phyloP scores from a whole-genome alignment of 2,888 invertebrate species.

The Pachycephus smyrnensis region DNA sequence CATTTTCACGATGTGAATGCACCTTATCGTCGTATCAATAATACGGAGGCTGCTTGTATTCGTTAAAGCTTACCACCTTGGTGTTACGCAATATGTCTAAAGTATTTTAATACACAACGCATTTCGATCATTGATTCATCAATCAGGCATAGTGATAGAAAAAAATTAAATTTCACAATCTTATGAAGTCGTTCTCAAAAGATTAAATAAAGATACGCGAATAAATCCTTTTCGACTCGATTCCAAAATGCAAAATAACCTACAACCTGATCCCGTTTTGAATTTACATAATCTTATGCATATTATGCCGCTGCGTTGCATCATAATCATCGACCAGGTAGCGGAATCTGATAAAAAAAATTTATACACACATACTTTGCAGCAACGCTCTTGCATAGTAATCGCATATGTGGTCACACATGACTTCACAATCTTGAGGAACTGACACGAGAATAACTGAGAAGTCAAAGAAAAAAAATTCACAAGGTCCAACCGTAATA shows the following conservation, averaged over 20 bases:
- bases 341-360: neutral
- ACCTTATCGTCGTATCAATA: neutral
- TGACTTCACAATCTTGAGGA: neutral
- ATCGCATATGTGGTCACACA: neutral
- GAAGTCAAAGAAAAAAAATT: constrained; percentile 10
- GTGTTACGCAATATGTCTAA: neutral
- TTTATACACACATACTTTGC: neutral
- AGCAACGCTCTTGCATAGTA: neutral
- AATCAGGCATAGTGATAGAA: too few species aligned
- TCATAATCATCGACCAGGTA: neutral
- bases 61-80: neutral
- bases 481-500: constrained; percentile 11
- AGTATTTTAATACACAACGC: neutral
- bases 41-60: neutral
- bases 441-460: neutral
- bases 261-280: neutral
- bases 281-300: neutral
- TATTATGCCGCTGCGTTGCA: neutral
- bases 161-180: neutral
- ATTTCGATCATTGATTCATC: neutral
- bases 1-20: neutral
- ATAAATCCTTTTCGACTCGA: neutral
- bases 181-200: neutral
- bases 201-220: neutral
- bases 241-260: neutral